These are phyloP conservation scores for Tortricodes alternella DNA, from an alignment of 2,888 invertebrate genomes.

Conservation along the genomic window DNA sequence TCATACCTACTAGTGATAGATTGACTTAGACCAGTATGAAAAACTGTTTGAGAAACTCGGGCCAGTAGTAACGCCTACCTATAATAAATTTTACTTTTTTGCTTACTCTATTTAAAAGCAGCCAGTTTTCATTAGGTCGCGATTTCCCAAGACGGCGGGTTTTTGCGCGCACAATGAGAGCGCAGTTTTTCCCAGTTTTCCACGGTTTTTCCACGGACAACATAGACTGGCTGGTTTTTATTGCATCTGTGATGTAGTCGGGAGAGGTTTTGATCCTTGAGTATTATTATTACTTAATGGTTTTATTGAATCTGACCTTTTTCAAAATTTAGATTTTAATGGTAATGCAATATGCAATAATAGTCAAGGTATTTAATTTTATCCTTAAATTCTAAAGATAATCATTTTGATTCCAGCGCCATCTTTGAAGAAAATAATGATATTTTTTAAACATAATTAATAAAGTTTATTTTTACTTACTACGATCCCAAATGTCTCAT, in stretches of 20 bases:
- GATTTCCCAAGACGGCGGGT: slow-evolving; percentile 37
- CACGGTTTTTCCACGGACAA: slow-evolving; percentile 74
- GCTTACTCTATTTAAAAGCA: slow-evolving; percentile 11
- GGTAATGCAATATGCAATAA: neutral
- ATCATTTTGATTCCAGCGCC: too few species aligned
- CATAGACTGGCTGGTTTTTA: slow-evolving; percentile 47
- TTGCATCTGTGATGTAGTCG: slow-evolving; percentile 30
- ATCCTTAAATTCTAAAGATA: neutral
- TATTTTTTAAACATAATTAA: too few species aligned
- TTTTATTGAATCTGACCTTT: too few species aligned
- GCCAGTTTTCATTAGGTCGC: slow-evolving; percentile 26
- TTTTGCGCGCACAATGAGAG: slow-evolving; percentile 64
- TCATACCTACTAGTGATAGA: too few species aligned
- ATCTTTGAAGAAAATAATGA: too few species aligned
- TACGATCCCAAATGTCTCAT: too few species aligned
- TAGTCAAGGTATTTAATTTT: neutral
- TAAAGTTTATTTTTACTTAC: too few species aligned
- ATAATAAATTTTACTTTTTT: neutral
- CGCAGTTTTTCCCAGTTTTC: slow-evolving; percentile 71
- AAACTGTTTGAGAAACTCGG: too few species aligned
- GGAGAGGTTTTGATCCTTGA: slow-evolving; percentile 37
- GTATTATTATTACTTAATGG: neutral
- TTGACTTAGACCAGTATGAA: too few species aligned
- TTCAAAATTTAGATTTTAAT: too few species aligned
- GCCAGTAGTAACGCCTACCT: too few species aligned